phyloP scores from a whole-genome alignment of 2,797 vertebrate genomes.

The Sitta carolinensis region DNA sequence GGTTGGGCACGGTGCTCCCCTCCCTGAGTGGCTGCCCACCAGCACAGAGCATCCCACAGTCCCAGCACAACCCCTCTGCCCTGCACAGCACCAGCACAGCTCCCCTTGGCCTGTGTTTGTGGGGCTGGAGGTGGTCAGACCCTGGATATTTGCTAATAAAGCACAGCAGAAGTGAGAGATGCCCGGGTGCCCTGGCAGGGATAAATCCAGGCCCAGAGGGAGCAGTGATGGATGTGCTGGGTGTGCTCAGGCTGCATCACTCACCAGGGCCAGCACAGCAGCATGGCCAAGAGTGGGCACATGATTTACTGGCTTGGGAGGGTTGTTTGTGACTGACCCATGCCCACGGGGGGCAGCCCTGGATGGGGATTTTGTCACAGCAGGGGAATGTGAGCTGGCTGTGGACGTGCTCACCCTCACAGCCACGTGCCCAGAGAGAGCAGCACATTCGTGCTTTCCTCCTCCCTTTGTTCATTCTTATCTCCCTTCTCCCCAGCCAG shows the following conservation, averaged over 20 bases:
- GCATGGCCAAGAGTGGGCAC: not conserved
- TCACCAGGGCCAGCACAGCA: not conserved
- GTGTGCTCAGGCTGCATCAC: not conserved
- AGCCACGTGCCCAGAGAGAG: accelerated
- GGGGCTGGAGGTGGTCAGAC: not conserved
- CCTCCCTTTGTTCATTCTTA: not conserved
- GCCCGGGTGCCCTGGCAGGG: accelerated
- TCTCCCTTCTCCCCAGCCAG: not conserved
- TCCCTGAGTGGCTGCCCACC: accelerated
- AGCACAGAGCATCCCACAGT: not conserved
- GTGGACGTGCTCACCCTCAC: not conserved
- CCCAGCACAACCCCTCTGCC: not conserved
- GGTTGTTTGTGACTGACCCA: not conserved
- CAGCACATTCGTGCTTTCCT: not conserved
- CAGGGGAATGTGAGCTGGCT: not conserved
- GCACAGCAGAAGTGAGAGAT: not conserved
- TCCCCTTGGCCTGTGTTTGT: not conserved
- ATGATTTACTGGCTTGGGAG: not conserved
- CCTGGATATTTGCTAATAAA: not conserved
- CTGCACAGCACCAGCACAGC: accelerated
- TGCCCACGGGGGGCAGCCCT: not conserved
- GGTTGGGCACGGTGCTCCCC: accelerated
- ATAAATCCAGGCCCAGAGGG: not conserved
- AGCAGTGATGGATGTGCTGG: not conserved
- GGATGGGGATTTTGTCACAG: not conserved